A percentile compares a stretch with the other conserved stretches of the same genome.
phyloP scores from a whole-genome alignment of 2,113 vertebrate species.

The Anguilla japonica region DNA sequence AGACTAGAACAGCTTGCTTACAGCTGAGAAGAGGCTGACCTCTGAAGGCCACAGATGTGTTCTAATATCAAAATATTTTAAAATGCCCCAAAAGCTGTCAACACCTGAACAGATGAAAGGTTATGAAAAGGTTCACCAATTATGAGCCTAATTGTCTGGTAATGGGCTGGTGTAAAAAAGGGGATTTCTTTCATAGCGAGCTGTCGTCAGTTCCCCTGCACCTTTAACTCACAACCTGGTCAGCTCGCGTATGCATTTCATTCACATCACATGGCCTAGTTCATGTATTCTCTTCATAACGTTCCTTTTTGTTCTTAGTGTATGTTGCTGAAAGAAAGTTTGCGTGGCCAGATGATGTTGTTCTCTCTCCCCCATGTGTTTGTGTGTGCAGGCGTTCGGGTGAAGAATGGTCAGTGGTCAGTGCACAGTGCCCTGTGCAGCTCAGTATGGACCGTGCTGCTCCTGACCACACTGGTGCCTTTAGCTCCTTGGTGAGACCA shows the following conservation, averaged over 20 bases:
- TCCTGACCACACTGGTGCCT: conserved; percentile 83
- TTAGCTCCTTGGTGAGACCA: conserved; percentile 80
- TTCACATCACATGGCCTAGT: too few relatives aligned
- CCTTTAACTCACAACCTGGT: too few relatives aligned
- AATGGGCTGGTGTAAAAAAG: too few relatives aligned
- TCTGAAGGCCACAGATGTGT: not conserved
- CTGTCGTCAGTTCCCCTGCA: too few relatives aligned
- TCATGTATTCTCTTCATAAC: too few relatives aligned
- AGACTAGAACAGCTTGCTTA: not conserved
- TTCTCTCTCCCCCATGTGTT: conserved; percentile 19
- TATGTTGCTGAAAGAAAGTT: too few relatives aligned
- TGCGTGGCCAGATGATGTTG: not conserved
- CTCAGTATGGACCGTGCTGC: conserved; percentile 66
- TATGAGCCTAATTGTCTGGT: not conserved
- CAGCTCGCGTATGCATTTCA: too few relatives aligned
- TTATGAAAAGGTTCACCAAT: not conserved
- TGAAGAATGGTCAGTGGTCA: conserved; percentile 81
- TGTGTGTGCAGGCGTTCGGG: conserved; percentile 79
- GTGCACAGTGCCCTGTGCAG: conserved; percentile 66
- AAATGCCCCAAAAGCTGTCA: not conserved
- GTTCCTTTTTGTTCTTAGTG: too few relatives aligned
- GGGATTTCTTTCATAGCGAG: too few relatives aligned
- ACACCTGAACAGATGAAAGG: not conserved
- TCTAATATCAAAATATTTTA: too few relatives aligned
- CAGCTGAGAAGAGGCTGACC: not conserved